A percentile compares a stretch with the other conserved stretches of the same genome.
phyloP scores from a whole-genome alignment of 2,113 vertebrate species.

The Mobula birostris region DNA sequence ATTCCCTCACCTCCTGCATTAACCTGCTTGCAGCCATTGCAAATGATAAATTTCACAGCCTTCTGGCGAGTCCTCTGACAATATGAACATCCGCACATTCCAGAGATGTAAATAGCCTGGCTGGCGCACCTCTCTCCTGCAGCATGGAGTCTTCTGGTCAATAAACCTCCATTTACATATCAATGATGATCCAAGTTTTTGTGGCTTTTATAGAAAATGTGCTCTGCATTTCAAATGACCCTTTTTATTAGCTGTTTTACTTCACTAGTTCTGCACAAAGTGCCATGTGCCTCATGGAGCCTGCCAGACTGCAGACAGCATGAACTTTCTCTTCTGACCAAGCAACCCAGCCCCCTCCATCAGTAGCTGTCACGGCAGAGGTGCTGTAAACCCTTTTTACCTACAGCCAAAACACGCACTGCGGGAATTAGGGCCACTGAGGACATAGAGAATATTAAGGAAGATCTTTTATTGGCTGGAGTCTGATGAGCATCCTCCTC shows the following conservation, averaged over 20 bases:
- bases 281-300: slow-evolving; percentile 39
- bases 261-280: slow-evolving; percentile 39
- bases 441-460: not conserved
- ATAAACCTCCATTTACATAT: slow-evolving; percentile 36
- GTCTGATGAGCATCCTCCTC: not conserved
- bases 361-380: not conserved
- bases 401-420: slow-evolving; percentile 35
- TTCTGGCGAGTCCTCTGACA: slow-evolving; percentile 35
- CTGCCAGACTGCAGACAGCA: slow-evolving; percentile 38
- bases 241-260: slow-evolving; percentile 35
- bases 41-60: slow-evolving; percentile 37
- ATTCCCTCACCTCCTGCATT: slow-evolving; percentile 40
- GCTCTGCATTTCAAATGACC: slow-evolving; percentile 37
- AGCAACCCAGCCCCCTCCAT: not conserved
- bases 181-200: slow-evolving; percentile 36
- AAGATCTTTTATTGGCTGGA: slow-evolving; percentile 12
- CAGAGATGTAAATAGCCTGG: slow-evolving; percentile 30
- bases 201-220: slow-evolving; percentile 32
- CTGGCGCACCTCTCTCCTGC: slow-evolving; percentile 20
- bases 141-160: slow-evolving; percentile 34
- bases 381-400: not conserved
- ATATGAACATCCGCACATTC: slow-evolving; percentile 37
- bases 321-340: slow-evolving; percentile 5
- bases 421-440: slow-evolving; percentile 1
- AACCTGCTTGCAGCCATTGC: slow-evolving; percentile 40